A percentile compares a stretch with the other conserved stretches of the same genome.
Evolutionary conservation across 2,113 vertebrate species (phyloP).

Genomic region (Vimba vimba): DNA sequence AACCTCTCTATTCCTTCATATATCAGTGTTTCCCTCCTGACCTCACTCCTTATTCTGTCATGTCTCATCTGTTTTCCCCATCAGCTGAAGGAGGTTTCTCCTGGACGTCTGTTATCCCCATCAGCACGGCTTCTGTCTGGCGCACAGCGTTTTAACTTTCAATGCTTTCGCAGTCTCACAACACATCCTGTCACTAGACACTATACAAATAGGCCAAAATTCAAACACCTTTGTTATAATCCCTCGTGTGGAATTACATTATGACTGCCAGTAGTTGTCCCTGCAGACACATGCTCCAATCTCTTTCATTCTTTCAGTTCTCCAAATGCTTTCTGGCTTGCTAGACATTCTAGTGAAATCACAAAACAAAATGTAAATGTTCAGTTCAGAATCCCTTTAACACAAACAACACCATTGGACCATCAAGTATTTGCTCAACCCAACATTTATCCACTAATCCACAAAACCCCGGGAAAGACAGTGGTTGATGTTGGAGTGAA

Average conservation of each 20-base stretch:
- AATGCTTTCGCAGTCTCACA: not conserved
- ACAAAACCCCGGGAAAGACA: not conserved
- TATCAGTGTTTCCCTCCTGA: not conserved
- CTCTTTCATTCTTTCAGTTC: not conserved
- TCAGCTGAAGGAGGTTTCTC: constrained; percentile 13
- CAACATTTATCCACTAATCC: not conserved
- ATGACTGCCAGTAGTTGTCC: not conserved
- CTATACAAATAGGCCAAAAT: not conserved
- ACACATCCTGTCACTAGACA: not conserved
- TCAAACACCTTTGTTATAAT: not conserved
- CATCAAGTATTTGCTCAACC: not conserved
- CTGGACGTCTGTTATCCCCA: not conserved
- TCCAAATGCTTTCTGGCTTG: not conserved
- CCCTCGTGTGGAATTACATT: not conserved
- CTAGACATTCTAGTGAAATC: not conserved
- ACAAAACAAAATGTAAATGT: not conserved
- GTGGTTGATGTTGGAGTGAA: not conserved
- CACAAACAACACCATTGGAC: too few species aligned
- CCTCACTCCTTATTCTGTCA: not conserved
- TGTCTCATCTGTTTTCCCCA: constrained; percentile 13
- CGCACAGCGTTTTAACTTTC: not conserved
- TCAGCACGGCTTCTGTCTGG: not conserved
- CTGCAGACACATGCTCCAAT: not conserved
- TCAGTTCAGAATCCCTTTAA: too few species aligned
- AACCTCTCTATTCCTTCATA: not conserved